Base-by-base conservation (phyloP, 2,888 invertebrate genomes). In the Polyommatus icarus region DNA sequence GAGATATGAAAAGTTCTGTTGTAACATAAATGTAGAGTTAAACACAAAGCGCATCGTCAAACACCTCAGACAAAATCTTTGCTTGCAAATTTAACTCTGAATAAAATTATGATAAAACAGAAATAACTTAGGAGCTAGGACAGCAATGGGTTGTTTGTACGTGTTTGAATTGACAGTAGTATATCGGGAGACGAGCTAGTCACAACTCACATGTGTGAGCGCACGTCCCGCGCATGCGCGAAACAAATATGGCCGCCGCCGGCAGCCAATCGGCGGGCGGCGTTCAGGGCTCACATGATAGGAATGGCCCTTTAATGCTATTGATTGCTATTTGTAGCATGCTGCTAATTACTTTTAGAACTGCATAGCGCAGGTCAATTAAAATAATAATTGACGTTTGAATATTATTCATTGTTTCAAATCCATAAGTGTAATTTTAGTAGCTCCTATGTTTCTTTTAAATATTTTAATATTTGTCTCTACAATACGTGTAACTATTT, bases 171-270 rank as follows among this genome's bases (percentile, higher is more conserved):
- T 77, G 78, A 71, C 76, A 75, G 78, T 81, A 79, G 80, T 81
- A 78, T 79, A 78, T 78, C 79, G 80, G 75, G 79, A 80, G 80
- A 81, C 78, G 79, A 79, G 80, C 86, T 84, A 86, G 86, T 87
- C 89, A 88, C 89, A 89, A 86, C 86, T 87, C 89, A 88, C 89
- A 89, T 90, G 89, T 90, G 88, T 87, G 89, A 82, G 84, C 83
- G 84, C 82, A 83, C 80, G 79, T 79, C 85, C 82, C 83, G 89
- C 91, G 91, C 93, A 91, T 92, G 93, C 92, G 91, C 89, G 85
- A 84, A 89, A 88, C 89, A 88, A 93, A 93, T 85, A 94, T 94
- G 93, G 93, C 93, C 88, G 92, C 84, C 88, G 82, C 81, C 80
- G 81, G 82, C 84, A 86, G 83, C 93, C 93, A 93, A 93, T 93